Base-by-base conservation (phyloP, 2,797 vertebrate species). In the Aplochiton taeniatus region DNA sequence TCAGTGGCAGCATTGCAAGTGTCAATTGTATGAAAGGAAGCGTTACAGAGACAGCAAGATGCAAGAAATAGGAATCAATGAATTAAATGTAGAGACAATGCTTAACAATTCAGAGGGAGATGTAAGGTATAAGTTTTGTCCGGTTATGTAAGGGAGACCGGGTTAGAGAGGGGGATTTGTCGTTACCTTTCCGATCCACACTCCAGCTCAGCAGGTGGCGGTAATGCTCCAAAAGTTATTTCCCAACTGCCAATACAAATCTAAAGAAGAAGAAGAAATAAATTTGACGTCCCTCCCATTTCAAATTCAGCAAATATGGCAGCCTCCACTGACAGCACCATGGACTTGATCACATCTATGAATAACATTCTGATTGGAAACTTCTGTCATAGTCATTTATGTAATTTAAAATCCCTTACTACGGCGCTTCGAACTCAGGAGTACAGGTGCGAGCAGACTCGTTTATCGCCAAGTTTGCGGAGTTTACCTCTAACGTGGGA, bases 351-450 rank as follows among this genome's bases (percentile, higher is more conserved):
- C 14, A 66, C 61, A 13, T 70, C 80, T 11, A 44, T 93, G 7
- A 65, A 70, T 69, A 78, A 72, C 14, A 51, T 90, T 70, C 70
- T 83, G 59, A 80, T 73, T 54, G 90, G 83, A 45, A 79, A 79
- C 45, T 79, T 78, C 45, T 47, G 64, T 58, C 53, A 72, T 1
- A 75, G 75, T 41, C 85, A 91, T 69, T 54, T 93, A 47, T 58
- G 73, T 55, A 49, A 65, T 45, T 72, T 94, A 10, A 86, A 92
- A 75, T 80, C 47, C 5, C 73, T 90, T 18, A 89, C 89, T 4
- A 62, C 76, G 41, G 81, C 83, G 8, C 69, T 93, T 11, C 85
- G 87, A 65, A 88, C 89, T 6, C 82, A 83, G 6, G 74, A 88
- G 46, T 83, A 77, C 83, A 89, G 92, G 92, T 92, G 67, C 0